These are phyloP conservation scores for Alcedo atthis DNA, from an alignment of 2,797 vertebrate species.

Conservation along the genomic window DNA sequence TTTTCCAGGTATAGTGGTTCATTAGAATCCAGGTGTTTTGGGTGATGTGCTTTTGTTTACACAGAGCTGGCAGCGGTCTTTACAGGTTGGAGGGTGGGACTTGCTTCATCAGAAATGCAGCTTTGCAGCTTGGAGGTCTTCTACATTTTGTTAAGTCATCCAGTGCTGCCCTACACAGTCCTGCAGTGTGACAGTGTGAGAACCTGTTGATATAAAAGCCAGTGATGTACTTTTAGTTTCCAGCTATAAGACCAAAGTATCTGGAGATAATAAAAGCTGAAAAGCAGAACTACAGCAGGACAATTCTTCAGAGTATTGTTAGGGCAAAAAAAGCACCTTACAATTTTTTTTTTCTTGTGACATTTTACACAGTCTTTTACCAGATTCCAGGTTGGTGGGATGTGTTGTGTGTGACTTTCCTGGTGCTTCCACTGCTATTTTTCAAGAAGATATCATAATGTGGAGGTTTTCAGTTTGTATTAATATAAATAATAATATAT, in stretches of 20 bases:
- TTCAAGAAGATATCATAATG: not conserved
- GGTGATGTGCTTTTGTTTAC: not conserved
- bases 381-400: not conserved
- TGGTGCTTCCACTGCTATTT: not conserved
- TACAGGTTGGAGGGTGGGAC: not conserved
- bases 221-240: not conserved
- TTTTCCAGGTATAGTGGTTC: conserved; percentile 34
- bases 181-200: not conserved
- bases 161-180: accelerated
- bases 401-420: not conserved
- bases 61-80: not conserved
- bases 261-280: not conserved
- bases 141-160: not conserved
- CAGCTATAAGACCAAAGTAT: not conserved
- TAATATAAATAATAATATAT: not conserved
- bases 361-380: not conserved
- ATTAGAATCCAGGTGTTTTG: not conserved
- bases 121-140: not conserved
- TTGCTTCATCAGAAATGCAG: not conserved
- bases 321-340: not conserved
- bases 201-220: not conserved
- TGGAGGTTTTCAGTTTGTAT: not conserved
- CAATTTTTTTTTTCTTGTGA: not conserved
- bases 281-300: not conserved
- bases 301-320: not conserved